Evolutionary conservation across 2,888 invertebrate genomes (phyloP), one percentile per base, ranked within the genome.

Genomic region (Brachyptera putata): DNA sequence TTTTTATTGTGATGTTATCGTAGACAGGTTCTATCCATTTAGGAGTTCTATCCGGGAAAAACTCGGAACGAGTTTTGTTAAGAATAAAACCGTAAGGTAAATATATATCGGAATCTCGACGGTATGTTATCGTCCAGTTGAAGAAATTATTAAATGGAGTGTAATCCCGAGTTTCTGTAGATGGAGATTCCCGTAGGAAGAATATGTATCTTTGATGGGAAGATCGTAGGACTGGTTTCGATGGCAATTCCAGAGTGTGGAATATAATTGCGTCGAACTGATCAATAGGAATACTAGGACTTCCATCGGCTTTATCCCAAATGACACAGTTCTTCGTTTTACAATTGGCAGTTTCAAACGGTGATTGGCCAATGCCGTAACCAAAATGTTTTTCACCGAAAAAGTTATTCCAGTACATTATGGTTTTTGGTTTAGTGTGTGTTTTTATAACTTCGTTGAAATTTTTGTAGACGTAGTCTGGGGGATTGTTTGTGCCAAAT

Each of bases 71-170:
- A n/a, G n/a, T n/a, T 2, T 21, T 24, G 21, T 22, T 24, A 2
- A 4, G n/a, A 14, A 46, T 3, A 21, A n/a, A 46, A 5, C 46
- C 46, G 13, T 46, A 46, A 24, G 46, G 46, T 11, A 21, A 9
- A 24, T 46, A 46, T 13, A 46, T 24, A 24, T 46, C 46, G 11
- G 46, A 46, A 24, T 46, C 46, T 9, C 46, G 46, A 3, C 46
- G 46, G 13, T 46, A 46, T 11, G 46, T 46, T 21, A 24, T 24
- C 7, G 46, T 46, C 24, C 18, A 3, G 21, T 46, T 46, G 46
- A 46, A 46, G 7, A 22, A 21, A 2, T 24, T 24, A 2, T 46
- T 18, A 43, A 16, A 18, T 4, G 2, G 3, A 5, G 2, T 21
- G n/a, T 24, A 24, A 4, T 46, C 5, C 11, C 21, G 24, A 3